phyloP scores from a whole-genome alignment of 2,888 invertebrate species.

The Platycheirus rosarum region DNA sequence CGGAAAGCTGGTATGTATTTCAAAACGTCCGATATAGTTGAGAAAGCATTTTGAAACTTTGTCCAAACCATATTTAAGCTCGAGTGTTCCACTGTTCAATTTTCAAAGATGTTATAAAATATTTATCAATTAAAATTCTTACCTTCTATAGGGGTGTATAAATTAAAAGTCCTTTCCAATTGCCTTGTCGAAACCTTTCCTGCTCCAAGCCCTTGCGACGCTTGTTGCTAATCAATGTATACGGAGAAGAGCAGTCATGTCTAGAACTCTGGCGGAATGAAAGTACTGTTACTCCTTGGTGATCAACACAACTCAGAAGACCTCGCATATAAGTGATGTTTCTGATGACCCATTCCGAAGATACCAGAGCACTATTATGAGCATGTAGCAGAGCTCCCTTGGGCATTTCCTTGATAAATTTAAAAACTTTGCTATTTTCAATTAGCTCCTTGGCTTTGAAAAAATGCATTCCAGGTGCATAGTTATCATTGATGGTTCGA shows the following conservation, averaged over 20 bases:
- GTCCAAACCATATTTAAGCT: constrained; percentile 82
- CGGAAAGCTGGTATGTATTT: constrained; percentile 84
- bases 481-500: constrained; percentile 80
- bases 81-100: constrained; percentile 80
- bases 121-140: constrained; percentile 64
- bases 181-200: constrained; percentile 83
- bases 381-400: constrained; percentile 84
- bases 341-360: constrained; percentile 83
- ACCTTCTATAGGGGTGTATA: constrained; percentile 84
- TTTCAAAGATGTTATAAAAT: too few relatives aligned
- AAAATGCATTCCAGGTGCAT: constrained; percentile 84
- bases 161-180: constrained; percentile 84
- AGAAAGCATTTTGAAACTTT: constrained; percentile 83
- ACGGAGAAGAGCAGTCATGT: constrained; percentile 77
- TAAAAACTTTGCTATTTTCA: constrained; percentile 84
- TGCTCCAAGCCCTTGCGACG: constrained; percentile 81
- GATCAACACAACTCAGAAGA: constrained; percentile 78
- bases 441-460: constrained; percentile 83
- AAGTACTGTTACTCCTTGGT: constrained; percentile 52
- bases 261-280: constrained; percentile 39
- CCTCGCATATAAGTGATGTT: constrained; percentile 83
- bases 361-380: constrained; percentile 84
- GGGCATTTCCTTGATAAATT: constrained; percentile 85
- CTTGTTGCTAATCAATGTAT: constrained; percentile 78
- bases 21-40: constrained; percentile 82